These are phyloP conservation scores for Sebastes dallii DNA, from an alignment of 2,797 vertebrate species.

Conservation along the genomic window DNA sequence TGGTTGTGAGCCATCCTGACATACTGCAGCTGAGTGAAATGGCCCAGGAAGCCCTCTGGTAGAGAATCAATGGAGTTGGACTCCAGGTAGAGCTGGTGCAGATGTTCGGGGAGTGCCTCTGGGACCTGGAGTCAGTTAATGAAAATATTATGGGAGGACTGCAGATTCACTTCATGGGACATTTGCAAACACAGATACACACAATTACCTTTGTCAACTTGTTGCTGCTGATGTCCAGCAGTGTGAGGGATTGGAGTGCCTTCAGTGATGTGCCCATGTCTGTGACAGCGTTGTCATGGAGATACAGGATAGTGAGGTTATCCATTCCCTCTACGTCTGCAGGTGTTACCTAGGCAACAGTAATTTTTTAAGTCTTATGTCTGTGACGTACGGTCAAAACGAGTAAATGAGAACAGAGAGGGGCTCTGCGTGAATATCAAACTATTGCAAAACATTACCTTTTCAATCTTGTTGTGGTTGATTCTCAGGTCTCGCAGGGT, in stretches of 20 bases:
- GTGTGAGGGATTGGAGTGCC: conserved; percentile 86
- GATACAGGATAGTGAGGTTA: conserved; percentile 92
- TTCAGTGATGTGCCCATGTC: conserved; percentile 87
- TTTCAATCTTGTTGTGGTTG: conserved; percentile 89
- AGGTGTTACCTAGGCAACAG: conserved; percentile 78
- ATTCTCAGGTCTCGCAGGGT: conserved; percentile 90
- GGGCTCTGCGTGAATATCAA: background rate
- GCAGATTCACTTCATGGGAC: background rate
- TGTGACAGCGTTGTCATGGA: conserved; percentile 90
- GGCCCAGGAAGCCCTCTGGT: conserved; percentile 87
- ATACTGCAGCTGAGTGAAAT: conserved; percentile 88
- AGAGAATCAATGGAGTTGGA: conserved; percentile 89
- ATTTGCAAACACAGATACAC: background rate
- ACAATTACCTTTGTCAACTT: conserved; percentile 83
- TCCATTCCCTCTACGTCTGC: conserved; percentile 89
- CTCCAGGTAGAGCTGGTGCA: conserved; percentile 95
- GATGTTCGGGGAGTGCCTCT: conserved; percentile 84
- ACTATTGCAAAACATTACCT: conserved; percentile 65
- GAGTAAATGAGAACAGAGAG: background rate
- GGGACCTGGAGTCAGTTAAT: conserved; percentile 79
- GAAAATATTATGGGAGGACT: background rate
- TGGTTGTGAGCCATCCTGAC: conserved; percentile 91
- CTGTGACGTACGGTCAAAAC: background rate
- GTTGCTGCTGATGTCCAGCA: conserved; percentile 92
- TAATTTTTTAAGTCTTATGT: background rate